Percentiles rank a stretch among this genome's conserved stretches.
These are phyloP conservation scores for Ditula angustiorana DNA, from an alignment of 2,888 invertebrate genomes.

Conservation along the genomic window DNA sequence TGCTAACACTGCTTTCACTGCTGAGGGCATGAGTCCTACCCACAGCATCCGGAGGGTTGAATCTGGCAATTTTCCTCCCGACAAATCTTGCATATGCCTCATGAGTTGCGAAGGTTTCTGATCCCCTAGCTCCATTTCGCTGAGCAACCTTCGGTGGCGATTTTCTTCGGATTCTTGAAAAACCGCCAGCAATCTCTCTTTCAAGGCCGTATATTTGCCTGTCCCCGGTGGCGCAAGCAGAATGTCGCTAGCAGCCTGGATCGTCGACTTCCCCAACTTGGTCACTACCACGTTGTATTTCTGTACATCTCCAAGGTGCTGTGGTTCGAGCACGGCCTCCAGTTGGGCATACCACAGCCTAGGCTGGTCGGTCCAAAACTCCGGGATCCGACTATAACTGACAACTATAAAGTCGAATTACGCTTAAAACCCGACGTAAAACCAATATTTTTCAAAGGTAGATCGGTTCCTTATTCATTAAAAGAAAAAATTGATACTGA, in stretches of 20 bases:
- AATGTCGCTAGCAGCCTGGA: background rate
- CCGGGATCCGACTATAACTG: too few relatives aligned
- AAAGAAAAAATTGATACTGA: background rate
- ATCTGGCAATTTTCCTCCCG: slow-evolving; percentile 7
- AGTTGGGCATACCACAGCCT: too few relatives aligned
- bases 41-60: slow-evolving; percentile 17
- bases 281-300: background rate
- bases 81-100: too few relatives aligned
- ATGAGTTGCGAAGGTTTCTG: too few relatives aligned
- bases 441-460: background rate
- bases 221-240: background rate
- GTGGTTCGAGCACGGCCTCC: too few relatives aligned
- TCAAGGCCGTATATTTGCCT: slow-evolving; percentile 3
- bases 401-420: background rate
- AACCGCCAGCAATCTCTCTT: slow-evolving; percentile 6
- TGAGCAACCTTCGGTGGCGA: background rate
- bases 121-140: too few relatives aligned
- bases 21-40: slow-evolving; percentile 11
- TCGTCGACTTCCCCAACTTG: background rate
- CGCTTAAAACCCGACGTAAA: background rate
- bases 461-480: background rate
- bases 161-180: background rate
- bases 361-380: too few relatives aligned
- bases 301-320: background rate
- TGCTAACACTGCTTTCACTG: slow-evolving; percentile 18